Evolutionary conservation across 2,888 invertebrate genomes (phyloP), one percentile per base, ranked within the genome.

Genomic region (Spilosoma lubricipeda): DNA sequence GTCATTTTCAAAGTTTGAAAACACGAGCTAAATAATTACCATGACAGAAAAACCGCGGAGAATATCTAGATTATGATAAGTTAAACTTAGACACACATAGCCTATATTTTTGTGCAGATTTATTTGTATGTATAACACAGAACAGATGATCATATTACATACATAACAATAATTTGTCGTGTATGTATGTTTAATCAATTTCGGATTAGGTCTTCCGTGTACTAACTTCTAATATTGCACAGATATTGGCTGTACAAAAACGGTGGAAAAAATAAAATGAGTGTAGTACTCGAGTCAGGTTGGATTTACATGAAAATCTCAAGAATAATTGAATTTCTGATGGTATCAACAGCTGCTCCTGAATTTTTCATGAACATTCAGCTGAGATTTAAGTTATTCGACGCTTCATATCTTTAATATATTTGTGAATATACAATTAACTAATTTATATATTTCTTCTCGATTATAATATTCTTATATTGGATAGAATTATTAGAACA

Each of bases 241-340:
- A 56, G 52, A 56, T n/a, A 56, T 56, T 56, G 52, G n/a, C 52
- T n/a, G 52, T 56, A n/a, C 27, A n/a, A n/a, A 11, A n/a, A 27
- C 11, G 8, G 59, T 27, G 27, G 27, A 3, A 63, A 63, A 63
- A 63, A 63, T 63, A 18, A 27, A 63, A 15, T 63, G 15, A 27
- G 27, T 63, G 30, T 27, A 30, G 63, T 63, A 63, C 63, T 63
- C 63, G 48, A 68, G 48, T 33, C 9, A 39, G 39, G 70, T 59
- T 18, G 69, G 23, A 56, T 70, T 70, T 70, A 59, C 70, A 59
- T 36, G 36, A 70, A 70, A 59, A 70, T 70, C 39, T 39, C 39
- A 33, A 20, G 59, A 70, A 36, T 70, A 59, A 70, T 70, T 56
- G 56, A 59, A 56, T 70, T 56, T 59, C 13, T 70, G 39, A 70